phyloP scores from a whole-genome alignment of 2,797 vertebrate species.

The Taenioides sp. region DNA sequence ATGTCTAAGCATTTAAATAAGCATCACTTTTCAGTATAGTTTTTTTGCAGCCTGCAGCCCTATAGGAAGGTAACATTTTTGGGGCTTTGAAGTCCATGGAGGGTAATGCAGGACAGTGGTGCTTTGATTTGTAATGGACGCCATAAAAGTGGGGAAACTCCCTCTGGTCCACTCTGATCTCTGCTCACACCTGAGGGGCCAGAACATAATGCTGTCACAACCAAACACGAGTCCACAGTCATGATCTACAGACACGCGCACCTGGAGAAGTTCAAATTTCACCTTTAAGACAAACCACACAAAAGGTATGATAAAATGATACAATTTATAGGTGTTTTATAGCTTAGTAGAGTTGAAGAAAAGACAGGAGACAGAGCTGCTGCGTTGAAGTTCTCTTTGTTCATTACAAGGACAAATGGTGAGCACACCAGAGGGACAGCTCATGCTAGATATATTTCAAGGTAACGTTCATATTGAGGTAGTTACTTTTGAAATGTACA shows the following conservation, averaged over 20 bases:
- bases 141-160: conserved; percentile 35
- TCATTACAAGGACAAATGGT: neutral
- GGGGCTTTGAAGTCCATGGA: conserved; percentile 40
- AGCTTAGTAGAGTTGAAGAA: neutral
- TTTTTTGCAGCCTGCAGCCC: conserved; percentile 19
- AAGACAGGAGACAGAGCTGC: neutral
- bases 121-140: conserved; percentile 47
- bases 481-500: too few species aligned
- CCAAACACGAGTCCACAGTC: conserved; percentile 20
- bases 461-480: too few species aligned
- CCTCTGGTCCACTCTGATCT: conserved; percentile 37
- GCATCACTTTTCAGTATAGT: neutral
- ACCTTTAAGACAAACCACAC: neutral
- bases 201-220: conserved; percentile 17
- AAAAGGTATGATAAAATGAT: conserved; percentile 9
- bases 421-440: too few species aligned
- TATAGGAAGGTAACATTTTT: conserved; percentile 20
- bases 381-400: neutral
- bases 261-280: conserved; percentile 45
- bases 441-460: too few species aligned
- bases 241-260: conserved; percentile 20
- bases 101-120: conserved; percentile 18
- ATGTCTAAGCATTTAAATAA: too few species aligned
- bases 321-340: neutral
- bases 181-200: conserved; percentile 26